Evolutionary conservation across 2,888 invertebrate genomes (phyloP).

Genomic region (Enoplolaimus lenunculus): DNA sequence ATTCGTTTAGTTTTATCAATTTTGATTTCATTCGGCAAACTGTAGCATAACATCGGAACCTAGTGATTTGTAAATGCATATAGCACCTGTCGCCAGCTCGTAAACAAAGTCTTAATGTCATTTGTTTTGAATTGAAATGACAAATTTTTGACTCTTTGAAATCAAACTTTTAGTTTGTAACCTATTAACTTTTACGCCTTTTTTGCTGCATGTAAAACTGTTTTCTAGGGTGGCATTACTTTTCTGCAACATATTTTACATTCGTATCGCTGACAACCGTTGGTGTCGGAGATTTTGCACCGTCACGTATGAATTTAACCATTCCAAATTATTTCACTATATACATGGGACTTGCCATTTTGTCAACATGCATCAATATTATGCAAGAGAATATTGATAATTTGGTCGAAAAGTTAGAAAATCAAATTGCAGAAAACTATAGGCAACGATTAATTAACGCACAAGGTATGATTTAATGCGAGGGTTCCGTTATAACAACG

Average conservation of each 20-base stretch:
- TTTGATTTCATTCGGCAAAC: too few species aligned
- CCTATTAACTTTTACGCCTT: too few species aligned
- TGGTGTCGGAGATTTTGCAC: conserved; percentile 14
- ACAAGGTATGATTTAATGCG: background rate
- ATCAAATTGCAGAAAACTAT: conserved; percentile 9
- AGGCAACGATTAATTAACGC: background rate
- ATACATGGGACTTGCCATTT: conserved; percentile 2
- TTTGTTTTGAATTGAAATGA: too few species aligned
- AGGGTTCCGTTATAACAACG: too few species aligned
- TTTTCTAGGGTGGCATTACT: background rate
- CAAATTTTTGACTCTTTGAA: too few species aligned
- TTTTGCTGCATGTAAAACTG: too few species aligned
- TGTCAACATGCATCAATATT: conserved; percentile 11
- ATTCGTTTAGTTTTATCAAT: too few species aligned
- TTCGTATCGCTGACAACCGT: conserved; percentile 12
- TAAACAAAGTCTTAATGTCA: too few species aligned
- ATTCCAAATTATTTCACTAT: conserved; percentile 7
- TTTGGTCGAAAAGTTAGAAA: background rate
- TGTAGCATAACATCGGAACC: too few species aligned
- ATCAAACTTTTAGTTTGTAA: too few species aligned
- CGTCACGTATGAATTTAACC: background rate
- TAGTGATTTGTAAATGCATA: too few species aligned
- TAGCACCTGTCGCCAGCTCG: too few species aligned
- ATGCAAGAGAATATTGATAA: conserved; percentile 15
- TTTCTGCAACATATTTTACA: conserved; percentile 9